These are phyloP conservation scores for Leptopilina syphax DNA, from an alignment of 2,888 invertebrate genomes.

Conservation along the genomic window DNA sequence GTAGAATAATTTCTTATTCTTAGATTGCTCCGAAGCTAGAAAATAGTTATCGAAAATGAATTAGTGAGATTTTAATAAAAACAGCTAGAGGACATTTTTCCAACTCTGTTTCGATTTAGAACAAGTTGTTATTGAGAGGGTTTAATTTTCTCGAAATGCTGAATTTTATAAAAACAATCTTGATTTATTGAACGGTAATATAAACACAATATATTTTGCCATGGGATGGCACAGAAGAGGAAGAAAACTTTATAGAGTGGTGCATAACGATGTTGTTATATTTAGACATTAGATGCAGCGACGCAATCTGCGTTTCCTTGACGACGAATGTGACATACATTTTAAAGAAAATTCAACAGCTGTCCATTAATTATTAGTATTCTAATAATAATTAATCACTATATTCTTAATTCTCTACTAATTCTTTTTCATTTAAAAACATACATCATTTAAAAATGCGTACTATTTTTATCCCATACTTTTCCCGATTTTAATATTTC, in stretches of 20 bases:
- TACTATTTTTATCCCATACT: too few relatives aligned
- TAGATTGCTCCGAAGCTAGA: too few relatives aligned
- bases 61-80: too few relatives aligned
- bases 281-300: conserved; percentile 43
- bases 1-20: too few relatives aligned
- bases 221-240: conserved; percentile 31
- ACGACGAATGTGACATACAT: conserved; percentile 45
- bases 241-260: conserved; percentile 40
- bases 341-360: not conserved
- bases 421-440: not conserved
- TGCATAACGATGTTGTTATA: conserved; percentile 41
- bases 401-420: not conserved
- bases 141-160: too few relatives aligned
- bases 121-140: too few relatives aligned
- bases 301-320: conserved; percentile 33
- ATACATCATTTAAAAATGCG: not conserved
- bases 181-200: not conserved
- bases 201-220: conserved; percentile 11
- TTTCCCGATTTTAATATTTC: too few relatives aligned
- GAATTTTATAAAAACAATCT: not conserved
- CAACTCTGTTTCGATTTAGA: too few relatives aligned
- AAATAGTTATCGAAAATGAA: too few relatives aligned
- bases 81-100: too few relatives aligned
- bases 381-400: not conserved
- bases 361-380: conserved; percentile 7